A percentile compares a stretch with the other conserved stretches of the same genome.
phyloP scores from a whole-genome alignment of 2,113 vertebrate species.

The Clarias batrachus region DNA sequence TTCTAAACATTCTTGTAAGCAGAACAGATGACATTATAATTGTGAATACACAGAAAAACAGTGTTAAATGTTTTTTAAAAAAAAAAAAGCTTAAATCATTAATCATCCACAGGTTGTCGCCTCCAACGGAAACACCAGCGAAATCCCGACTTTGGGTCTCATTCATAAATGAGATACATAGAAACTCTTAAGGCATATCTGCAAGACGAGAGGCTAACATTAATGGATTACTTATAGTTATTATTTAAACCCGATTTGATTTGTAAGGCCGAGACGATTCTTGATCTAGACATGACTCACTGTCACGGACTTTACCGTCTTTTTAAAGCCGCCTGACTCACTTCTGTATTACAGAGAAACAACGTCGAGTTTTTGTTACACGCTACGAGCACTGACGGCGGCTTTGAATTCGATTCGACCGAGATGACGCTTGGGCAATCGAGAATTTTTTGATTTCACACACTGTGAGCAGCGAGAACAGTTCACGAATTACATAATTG shows the following conservation, averaged over 20 bases:
- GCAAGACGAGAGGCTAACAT: neutral
- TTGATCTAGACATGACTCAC: constrained; percentile 1
- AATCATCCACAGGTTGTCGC: neutral
- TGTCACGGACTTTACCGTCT: neutral
- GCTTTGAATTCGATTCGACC: neutral
- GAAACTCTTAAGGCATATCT: neutral
- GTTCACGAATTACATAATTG: neutral
- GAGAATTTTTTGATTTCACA: neutral
- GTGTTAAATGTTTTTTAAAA: neutral
- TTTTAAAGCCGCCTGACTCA: neutral
- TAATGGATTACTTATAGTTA: neutral
- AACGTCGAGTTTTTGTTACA: neutral
- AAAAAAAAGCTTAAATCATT: neutral
- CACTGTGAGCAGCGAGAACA: neutral
- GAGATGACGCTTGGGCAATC: neutral
- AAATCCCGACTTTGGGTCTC: neutral
- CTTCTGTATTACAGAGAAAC: neutral
- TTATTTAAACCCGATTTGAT: neutral
- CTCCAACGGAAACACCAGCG: neutral
- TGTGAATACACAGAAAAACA: neutral
- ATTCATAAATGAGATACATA: neutral
- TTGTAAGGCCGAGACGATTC: neutral
- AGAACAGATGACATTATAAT: neutral
- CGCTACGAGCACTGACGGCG: neutral
- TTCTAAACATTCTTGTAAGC: neutral